Evolutionary conservation across 2,113 vertebrate genomes (phyloP).

Genomic region (Percopsis transmontana): DNA sequence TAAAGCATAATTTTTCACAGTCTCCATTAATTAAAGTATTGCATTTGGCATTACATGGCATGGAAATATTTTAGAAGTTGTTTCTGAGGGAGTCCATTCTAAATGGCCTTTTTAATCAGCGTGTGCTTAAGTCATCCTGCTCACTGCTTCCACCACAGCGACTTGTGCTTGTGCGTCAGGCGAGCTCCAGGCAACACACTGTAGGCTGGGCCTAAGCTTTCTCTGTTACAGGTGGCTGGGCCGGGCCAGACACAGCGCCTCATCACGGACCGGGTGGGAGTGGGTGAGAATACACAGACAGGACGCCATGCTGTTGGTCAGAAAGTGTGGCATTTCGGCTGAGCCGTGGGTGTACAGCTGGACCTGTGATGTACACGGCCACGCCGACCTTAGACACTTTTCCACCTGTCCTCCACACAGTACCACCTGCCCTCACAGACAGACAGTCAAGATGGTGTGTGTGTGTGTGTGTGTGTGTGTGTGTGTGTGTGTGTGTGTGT

Average conservation of each 20-base stretch:
- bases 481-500: neutral
- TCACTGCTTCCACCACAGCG: slow-evolving; percentile 12
- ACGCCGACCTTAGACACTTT: slow-evolving; percentile 19
- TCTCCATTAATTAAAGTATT: neutral
- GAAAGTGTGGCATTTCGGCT: slow-evolving; percentile 34
- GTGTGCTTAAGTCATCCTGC: slow-evolving; percentile 12
- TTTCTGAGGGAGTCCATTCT: neutral
- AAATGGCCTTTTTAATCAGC: neutral
- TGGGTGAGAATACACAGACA: slow-evolving; percentile 32
- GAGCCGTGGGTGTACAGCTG: slow-evolving; percentile 26
- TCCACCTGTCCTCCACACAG: slow-evolving; percentile 6
- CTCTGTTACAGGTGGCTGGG: slow-evolving; percentile 1
- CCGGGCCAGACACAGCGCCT: slow-evolving; percentile 27
- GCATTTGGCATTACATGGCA: neutral
- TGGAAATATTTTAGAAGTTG: neutral
- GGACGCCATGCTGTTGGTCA: slow-evolving; percentile 36
- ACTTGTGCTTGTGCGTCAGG: slow-evolving; percentile 22
- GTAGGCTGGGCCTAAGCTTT: slow-evolving; percentile 25
- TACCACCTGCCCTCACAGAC: slow-evolving; percentile 2
- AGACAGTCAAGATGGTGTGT: neutral
- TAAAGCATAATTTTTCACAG: neutral
- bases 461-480: neutral
- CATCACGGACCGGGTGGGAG: slow-evolving; percentile 36
- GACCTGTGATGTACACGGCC: slow-evolving; percentile 29
- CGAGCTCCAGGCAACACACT: slow-evolving; percentile 4